Evolutionary conservation across 92 coral and sea anemone species (phyloP), one percentile per base, ranked within the genome.

Genomic region (Epizoanthus illoricatus): DNA sequence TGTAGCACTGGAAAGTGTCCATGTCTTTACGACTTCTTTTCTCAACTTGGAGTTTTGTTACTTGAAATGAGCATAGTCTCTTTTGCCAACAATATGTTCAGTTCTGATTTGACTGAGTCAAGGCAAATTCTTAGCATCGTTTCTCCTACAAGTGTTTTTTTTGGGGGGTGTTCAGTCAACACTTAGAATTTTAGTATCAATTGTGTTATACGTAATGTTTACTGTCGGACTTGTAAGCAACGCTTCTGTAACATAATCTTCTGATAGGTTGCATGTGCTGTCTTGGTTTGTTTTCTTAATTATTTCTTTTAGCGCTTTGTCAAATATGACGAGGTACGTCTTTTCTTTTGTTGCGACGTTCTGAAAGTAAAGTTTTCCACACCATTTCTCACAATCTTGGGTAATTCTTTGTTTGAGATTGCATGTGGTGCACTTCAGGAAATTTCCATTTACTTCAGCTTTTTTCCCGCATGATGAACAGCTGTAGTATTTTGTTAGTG

Each of bases 361-460:
- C 56, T 83, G 78, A 54, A 83, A 36, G 67, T 57, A 79, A 18
- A 79, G 54, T 7, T 66, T 55, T 16, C 9, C 47, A 41, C 69
- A 81, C 79, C 71, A 81, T 20, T 52, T 62, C 21, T 74, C 56
- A 47, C 49, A 62, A 73, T 69, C 87, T 57, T 41, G 49, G 43
- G 52, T 73, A 28, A 84, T 62, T 61, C 74, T 12, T 65, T 84
- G 87, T 67, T 20, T 68, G n/a, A 84, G 15, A 24, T 52, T 15
- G 28, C 87, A 84, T 13, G 87, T 42, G 61, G 76, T 80, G 63
- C 87, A 84, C 47, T 65, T 84, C 28, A 84, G 11, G 3, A 75
- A n/a, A 36, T 84, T 84, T 19, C 81, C 81, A 41, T 28, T 66
- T 0, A 52, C 74, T 19, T 80, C 68, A 7, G 59, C 52, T 65